Percentiles rank a stretch among this genome's conserved stretches.
These are phyloP conservation scores for Amblyteles armatorius DNA, from an alignment of 2,888 invertebrate genomes.

Conservation along the genomic window DNA sequence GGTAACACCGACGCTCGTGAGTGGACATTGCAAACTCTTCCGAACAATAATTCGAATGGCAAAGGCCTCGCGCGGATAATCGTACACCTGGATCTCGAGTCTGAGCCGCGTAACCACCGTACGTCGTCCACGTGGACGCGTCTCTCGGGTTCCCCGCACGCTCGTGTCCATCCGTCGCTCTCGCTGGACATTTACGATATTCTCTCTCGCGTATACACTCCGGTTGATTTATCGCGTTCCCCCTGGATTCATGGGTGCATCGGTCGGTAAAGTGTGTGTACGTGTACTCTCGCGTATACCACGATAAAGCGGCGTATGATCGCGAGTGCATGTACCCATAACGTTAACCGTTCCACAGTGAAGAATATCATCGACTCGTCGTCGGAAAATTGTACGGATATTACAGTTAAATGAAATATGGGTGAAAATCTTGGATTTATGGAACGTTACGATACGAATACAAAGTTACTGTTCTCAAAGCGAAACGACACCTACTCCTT, in stretches of 20 bases:
- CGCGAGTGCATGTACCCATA: slow-evolving; percentile 10
- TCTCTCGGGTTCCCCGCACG: slow-evolving; percentile 47
- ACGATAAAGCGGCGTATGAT: slow-evolving; percentile 19
- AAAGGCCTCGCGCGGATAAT: slow-evolving; percentile 56
- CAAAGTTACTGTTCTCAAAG: slow-evolving; percentile 5
- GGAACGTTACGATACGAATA: slow-evolving; percentile 10
- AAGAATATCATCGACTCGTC: slow-evolving; percentile 6
- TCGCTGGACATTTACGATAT: slow-evolving; percentile 65
- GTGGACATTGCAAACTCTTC: slow-evolving; percentile 48
- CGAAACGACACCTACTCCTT: not conserved
- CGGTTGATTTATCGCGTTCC: slow-evolving; percentile 61
- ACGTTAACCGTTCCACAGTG: slow-evolving; percentile 18
- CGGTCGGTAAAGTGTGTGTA: slow-evolving; percentile 53
- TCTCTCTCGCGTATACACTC: slow-evolving; percentile 55
- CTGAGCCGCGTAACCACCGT: slow-evolving; percentile 54
- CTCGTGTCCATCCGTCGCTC: slow-evolving; percentile 63
- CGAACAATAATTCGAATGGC: slow-evolving; percentile 60
- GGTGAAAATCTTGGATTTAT: not conserved
- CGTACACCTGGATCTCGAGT: slow-evolving; percentile 64
- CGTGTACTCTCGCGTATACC: slow-evolving; percentile 24
- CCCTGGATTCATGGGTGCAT: slow-evolving; percentile 62
- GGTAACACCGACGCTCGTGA: slow-evolving; percentile 49
- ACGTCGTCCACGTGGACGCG: slow-evolving; percentile 48
- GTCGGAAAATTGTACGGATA: not conserved
- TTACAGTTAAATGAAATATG: not conserved